These are phyloP conservation scores for Nowickia ferox DNA, from an alignment of 2,888 invertebrate genomes.

Conservation along the genomic window DNA sequence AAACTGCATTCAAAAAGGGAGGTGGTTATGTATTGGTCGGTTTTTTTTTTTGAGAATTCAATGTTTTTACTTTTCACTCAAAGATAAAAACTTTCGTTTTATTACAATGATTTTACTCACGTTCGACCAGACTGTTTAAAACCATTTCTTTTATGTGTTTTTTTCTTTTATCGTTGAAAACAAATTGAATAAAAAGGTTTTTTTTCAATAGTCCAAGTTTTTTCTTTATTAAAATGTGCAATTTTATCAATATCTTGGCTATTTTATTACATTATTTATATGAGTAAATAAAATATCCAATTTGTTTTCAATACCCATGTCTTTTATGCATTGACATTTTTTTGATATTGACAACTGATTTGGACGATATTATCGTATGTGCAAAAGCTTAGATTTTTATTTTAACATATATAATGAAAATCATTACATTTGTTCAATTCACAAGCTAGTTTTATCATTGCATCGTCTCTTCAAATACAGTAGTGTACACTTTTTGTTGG, in stretches of 20 bases:
- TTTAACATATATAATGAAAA: too few relatives aligned
- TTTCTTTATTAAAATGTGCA: background rate
- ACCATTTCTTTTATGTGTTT: background rate
- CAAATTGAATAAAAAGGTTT: slow-evolving; percentile 4
- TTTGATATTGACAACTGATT: too few relatives aligned
- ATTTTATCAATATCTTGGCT: background rate
- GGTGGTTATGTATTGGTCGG: too few relatives aligned
- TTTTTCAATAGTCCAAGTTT: background rate
- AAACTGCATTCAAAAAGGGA: too few relatives aligned
- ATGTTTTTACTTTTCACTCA: slow-evolving; percentile 8
- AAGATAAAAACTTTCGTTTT: slow-evolving; percentile 39
- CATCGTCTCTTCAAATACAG: too few relatives aligned
- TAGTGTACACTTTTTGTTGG: too few relatives aligned
- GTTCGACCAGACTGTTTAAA: slow-evolving; percentile 11
- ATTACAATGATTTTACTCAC: slow-evolving; percentile 12
- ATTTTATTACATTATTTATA: background rate
- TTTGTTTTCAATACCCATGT: background rate
- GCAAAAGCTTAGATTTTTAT: too few relatives aligned
- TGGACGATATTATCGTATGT: too few relatives aligned
- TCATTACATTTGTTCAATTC: too few relatives aligned
- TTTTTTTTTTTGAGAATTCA: slow-evolving; percentile 13
- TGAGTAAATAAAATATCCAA: background rate
- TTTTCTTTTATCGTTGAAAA: background rate
- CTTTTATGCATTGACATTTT: background rate
- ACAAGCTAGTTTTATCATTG: too few relatives aligned